Base-by-base conservation (phyloP, 1,140 invertebrate genomes). In the Cyphomyrmex costatus region DNA sequence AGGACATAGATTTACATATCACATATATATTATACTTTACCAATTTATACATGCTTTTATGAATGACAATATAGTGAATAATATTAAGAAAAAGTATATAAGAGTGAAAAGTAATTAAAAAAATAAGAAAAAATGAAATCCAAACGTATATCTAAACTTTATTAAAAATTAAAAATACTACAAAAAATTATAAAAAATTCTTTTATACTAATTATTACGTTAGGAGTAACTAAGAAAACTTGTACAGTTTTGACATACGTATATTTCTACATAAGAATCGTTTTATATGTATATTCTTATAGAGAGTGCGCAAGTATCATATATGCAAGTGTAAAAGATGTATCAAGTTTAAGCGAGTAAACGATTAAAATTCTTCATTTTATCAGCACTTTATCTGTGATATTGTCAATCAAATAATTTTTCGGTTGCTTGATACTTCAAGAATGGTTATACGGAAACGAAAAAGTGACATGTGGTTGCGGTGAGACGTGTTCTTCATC, bases 391-490 rank as follows among this genome's bases (percentile, higher is more conserved):
- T 46, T 24, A 51, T 33, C 21, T 56, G 0, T 42, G 27, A 33
- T 16, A 16, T 16, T 24, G 27, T 66, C 63, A 24, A 66, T 1
- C 7, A 4, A n/a, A 30, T 21, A 14, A 80, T 56, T 56, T 36
- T 14, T 66, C 46, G 5, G 49, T 42, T 24, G 42, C 16, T 3
- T 10, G 51, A 46, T 46, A 36, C 24, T 10, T 46, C 24, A 21
- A 24, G 21, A 53, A 42, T 5, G 16, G 21, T 27, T 33, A 6
- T 42, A 42, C 3, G 24, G 19, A 82, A 56, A 70, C 33, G 51
- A 70, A 82, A 71, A 71, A 71, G 33, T 30, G 16, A 21, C 30
- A 14, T 21, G 51, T 24, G 65, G 42, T 27, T 56, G 24, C 65
- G 65, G 65, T 36, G 19, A 42, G 12, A 53, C 14, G 12, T 3